Base-by-base conservation (phyloP, 2,797 vertebrate species). In the Ptychobarbus kaznakovi region DNA sequence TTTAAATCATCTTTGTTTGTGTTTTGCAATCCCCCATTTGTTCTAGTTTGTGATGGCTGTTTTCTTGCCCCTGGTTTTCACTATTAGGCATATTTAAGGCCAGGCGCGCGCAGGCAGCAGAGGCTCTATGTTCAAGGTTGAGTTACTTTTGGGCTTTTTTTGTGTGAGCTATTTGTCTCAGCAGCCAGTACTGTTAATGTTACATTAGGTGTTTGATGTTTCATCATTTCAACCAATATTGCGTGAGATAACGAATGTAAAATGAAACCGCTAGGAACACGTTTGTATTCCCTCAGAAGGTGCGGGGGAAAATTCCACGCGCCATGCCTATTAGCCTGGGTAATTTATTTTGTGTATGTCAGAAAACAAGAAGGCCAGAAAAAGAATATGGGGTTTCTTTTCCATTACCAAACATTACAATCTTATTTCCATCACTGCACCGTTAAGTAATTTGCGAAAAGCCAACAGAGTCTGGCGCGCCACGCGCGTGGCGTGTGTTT, bases 401-500 rank as follows among this genome's bases (percentile, higher is more conserved):
- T 94, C 93, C 93, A 95, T 94, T 93, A 94, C 92, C 92, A 92
- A 92, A 93, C 92, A 94, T 95, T 94, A 95, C 93, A 94, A 91
- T 92, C 93, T 92, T 95, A 95, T 96, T 95, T 96, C 94, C 94
- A 95, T 96, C 96, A 95, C 94, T 94, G 95, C 94, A 92, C 84
- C 70, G 94, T 95, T 97, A 95, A 97, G 96, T 96, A 96, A 97
- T 98, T 96, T 97, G 96, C 93, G 89, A 95, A 95, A 96, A 94
- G 90, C 94, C 95, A 96, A 95, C 95, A 95, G 96, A 96, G 95
- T 96, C 97, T 96, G 96, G 96, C 96, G 96, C 96, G 96, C 95
- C 94, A 95, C 96, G 96, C 96, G 96, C 92, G 95, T 94, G 96
- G 96, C 89, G 94, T 96, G 96, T 98, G 98, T 97, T 98, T 98